These are phyloP conservation scores for Drosophila cognata DNA, from an alignment of 2,888 invertebrate species.

Conservation along the genomic window DNA sequence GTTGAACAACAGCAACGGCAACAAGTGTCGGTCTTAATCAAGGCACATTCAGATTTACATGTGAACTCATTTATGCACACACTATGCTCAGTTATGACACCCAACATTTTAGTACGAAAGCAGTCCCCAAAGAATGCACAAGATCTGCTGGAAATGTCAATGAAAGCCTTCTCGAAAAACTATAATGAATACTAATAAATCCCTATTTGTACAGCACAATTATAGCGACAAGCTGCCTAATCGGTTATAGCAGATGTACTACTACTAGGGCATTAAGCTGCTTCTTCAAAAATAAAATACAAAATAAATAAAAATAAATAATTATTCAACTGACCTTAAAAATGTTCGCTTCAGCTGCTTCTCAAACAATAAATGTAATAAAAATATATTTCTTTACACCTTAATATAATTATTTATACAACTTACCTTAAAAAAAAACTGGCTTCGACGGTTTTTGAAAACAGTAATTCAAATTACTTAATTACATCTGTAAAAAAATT, in stretches of 20 bases:
- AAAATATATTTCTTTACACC: neutral
- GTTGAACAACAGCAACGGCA: constrained; percentile 39
- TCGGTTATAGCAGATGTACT: neutral
- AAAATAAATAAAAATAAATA: neutral
- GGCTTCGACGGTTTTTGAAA: neutral
- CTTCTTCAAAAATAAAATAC: neutral
- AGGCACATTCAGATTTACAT: constrained; percentile 45
- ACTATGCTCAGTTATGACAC: constrained; percentile 1
- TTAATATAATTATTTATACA: neutral
- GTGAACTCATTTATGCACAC: constrained; percentile 6
- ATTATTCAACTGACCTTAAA: neutral
- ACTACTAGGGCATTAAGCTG: neutral
- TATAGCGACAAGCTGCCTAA: neutral
- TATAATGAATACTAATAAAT: neutral
- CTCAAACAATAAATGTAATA: neutral
- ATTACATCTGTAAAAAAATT: neutral
- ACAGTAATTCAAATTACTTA: neutral
- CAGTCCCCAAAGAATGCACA: neutral
- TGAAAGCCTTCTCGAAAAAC: neutral
- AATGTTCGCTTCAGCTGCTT: neutral
- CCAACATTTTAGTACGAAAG: neutral
- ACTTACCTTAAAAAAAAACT: neutral
- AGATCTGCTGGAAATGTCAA: neutral
- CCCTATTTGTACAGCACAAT: neutral
- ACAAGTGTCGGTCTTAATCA: constrained; percentile 78